These are phyloP conservation scores for Achroia grisella DNA, from an alignment of 1,140 invertebrate genomes.

Conservation along the genomic window DNA sequence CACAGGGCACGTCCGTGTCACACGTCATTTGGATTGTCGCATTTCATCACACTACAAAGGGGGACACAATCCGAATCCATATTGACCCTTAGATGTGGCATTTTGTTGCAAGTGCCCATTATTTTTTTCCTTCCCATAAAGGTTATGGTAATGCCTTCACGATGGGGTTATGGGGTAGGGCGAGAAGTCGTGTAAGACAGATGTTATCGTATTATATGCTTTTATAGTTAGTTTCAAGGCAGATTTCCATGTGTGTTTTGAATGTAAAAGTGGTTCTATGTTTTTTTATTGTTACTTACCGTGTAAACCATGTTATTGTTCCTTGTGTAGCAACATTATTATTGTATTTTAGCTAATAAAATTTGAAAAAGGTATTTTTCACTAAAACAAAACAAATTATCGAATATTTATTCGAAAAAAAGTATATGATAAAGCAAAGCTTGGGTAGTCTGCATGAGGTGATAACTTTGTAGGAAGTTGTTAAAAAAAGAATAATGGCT, in stretches of 20 bases:
- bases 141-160: slow-evolving; percentile 53
- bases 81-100: slow-evolving; percentile 36
- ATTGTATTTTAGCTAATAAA: no score
- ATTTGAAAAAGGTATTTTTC: no score
- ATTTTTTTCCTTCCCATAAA: slow-evolving; percentile 61
- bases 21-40: slow-evolving; percentile 62
- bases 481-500: no score
- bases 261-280: slow-evolving; percentile 15
- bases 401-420: no score
- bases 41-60: slow-evolving; percentile 34
- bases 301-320: no score
- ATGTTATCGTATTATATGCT: slow-evolving; percentile 34
- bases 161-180: slow-evolving; percentile 45
- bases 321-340: no score
- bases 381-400: no score
- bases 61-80: slow-evolving; percentile 24
- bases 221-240: slow-evolving; percentile 10
- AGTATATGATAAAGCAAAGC: no score
- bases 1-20: slow-evolving; percentile 54
- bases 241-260: slow-evolving; percentile 15
- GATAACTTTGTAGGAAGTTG: no score
- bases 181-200: slow-evolving; percentile 31
- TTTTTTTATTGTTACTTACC: no score
- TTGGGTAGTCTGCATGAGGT: no score
- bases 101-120: slow-evolving; percentile 48